Percentiles rank a stretch among this genome's conserved stretches.
These are phyloP conservation scores for Dolichomitus sp. DNA, from an alignment of 2,888 invertebrate genomes.

Conservation along the genomic window DNA sequence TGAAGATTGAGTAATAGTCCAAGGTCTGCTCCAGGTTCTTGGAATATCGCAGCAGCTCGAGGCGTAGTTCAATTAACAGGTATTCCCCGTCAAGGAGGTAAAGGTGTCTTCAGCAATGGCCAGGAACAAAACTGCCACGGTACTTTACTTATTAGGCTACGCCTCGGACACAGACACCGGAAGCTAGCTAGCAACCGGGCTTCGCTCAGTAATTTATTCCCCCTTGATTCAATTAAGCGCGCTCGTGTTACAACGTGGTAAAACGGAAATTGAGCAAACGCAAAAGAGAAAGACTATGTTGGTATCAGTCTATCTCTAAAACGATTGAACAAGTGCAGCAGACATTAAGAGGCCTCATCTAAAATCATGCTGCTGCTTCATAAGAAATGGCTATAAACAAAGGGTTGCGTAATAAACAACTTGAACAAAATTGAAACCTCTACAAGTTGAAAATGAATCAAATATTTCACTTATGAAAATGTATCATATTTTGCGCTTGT, in stretches of 20 bases:
- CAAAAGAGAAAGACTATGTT: not conserved
- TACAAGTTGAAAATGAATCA: too few species aligned
- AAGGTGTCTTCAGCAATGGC: conserved; percentile 16
- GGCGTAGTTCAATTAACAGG: conserved; percentile 15
- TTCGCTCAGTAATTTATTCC: conserved; percentile 43
- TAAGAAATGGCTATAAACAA: too few species aligned
- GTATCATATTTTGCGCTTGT: too few species aligned
- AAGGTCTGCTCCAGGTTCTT: not conserved
- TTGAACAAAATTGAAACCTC: too few species aligned
- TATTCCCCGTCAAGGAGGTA: not conserved
- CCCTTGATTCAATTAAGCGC: conserved; percentile 58
- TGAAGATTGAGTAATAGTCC: not conserved
- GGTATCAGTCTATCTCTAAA: not conserved
- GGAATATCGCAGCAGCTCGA: conserved; percentile 13
- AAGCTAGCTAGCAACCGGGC: conserved; percentile 8
- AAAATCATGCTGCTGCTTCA: not conserved
- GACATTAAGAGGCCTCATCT: not conserved
- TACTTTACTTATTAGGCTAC: conserved; percentile 47
- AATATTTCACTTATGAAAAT: too few species aligned
- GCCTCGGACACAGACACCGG: conserved; percentile 35
- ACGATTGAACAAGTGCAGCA: not conserved
- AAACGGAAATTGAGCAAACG: conserved; percentile 27
- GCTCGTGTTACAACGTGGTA: conserved; percentile 33
- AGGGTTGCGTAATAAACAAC: too few species aligned
- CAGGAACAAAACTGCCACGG: conserved; percentile 21